phyloP scores from a whole-genome alignment of 2,113 vertebrate genomes.

The Cynopterus brachyotis region DNA sequence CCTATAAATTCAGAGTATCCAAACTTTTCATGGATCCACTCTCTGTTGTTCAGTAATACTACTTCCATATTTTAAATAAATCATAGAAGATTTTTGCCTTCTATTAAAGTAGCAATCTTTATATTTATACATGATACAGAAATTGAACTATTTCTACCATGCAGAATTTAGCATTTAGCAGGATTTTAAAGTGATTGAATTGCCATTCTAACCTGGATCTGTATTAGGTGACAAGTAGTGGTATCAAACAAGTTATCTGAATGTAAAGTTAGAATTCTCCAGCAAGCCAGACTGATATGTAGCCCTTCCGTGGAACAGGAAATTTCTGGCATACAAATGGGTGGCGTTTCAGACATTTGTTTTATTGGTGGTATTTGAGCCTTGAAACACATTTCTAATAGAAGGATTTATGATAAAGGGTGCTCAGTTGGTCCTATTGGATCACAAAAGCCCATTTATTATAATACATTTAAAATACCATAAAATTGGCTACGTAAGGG shows the following conservation, averaged over 20 bases:
- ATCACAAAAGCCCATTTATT: constrained; percentile 14
- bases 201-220: constrained; percentile 57
- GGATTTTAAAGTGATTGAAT: constrained; percentile 61
- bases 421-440: not conserved
- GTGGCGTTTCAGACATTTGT: constrained; percentile 10
- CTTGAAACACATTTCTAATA: constrained; percentile 19
- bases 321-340: not conserved
- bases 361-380: not conserved
- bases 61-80: constrained; percentile 75
- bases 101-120: constrained; percentile 71
- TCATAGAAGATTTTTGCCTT: constrained; percentile 69
- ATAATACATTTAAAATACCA: not conserved
- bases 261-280: constrained; percentile 57
- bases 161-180: constrained; percentile 71
- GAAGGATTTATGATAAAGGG: not conserved
- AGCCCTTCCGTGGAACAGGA: not conserved
- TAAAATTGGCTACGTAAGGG: not conserved
- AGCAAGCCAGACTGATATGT: not conserved
- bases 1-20: constrained; percentile 69
- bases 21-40: constrained; percentile 67
- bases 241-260: constrained; percentile 47
- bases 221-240: constrained; percentile 45
- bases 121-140: constrained; percentile 76
- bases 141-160: constrained; percentile 74
- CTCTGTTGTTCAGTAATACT: constrained; percentile 64